Evolutionary conservation across 2,797 vertebrate species (phyloP).

Genomic region (Schizopygopsis pylzovi): DNA sequence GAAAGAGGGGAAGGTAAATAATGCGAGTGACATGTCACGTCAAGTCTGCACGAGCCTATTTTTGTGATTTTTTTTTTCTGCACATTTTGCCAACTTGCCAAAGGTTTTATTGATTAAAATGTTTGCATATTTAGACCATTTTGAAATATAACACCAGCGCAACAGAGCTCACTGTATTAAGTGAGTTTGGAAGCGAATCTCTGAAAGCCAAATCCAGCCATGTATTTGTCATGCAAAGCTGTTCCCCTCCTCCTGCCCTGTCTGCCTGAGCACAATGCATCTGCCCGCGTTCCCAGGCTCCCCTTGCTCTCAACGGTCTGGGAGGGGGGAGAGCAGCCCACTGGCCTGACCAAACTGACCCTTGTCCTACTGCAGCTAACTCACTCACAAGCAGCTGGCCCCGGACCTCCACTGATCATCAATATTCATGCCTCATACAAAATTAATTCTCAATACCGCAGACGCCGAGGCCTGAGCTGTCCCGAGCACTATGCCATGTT

Average conservation of each 20-base stretch:
- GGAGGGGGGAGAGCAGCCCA: slow-evolving; percentile 52
- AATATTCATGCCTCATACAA: slow-evolving; percentile 62
- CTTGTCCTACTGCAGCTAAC: slow-evolving; percentile 58
- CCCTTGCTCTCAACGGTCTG: slow-evolving; percentile 41
- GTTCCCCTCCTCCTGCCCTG: slow-evolving; percentile 59
- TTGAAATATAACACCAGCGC: not conserved
- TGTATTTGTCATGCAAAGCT: slow-evolving; percentile 69
- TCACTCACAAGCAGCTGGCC: slow-evolving; percentile 52
- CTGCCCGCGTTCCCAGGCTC: slow-evolving; percentile 64
- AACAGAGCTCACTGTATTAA: not conserved
- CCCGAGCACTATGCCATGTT: not conserved
- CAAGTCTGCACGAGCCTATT: not conserved
- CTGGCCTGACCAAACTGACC: slow-evolving; percentile 65
- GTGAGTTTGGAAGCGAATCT: slow-evolving; percentile 40
- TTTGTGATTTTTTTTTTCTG: not conserved
- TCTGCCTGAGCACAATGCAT: slow-evolving; percentile 64
- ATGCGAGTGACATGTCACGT: not conserved
- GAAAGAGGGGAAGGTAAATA: slow-evolving; percentile 13
- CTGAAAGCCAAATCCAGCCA: slow-evolving; percentile 70
- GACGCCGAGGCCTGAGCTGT: slow-evolving; percentile 4
- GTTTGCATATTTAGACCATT: not conserved
- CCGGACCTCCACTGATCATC: slow-evolving; percentile 48
- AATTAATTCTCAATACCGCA: slow-evolving; percentile 50
- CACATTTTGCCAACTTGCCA: not conserved
- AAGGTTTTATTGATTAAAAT: not conserved